Base-by-base conservation (phyloP, 2,797 vertebrate species). In the Steatocranus sp. region DNA sequence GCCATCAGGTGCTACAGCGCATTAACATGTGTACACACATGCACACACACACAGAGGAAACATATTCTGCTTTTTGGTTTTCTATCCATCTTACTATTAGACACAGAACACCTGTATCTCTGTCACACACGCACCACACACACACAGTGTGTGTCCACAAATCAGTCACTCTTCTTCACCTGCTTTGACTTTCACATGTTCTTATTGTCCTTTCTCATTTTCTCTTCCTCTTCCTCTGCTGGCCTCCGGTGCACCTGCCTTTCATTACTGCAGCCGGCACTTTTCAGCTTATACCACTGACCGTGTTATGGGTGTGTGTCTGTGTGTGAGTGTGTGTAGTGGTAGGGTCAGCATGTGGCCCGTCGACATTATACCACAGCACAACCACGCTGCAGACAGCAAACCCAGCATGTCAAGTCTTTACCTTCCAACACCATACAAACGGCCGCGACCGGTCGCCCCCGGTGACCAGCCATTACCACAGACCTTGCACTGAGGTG, bases 221-320 rank as follows among this genome's bases (percentile, higher is more conserved):
- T 87, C 82, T 82, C 84, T 93, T 93, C 92, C 91, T 80, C 83
- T 93, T 89, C 36, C 83, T 75, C 25, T 2, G 77, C 7, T 23
- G n/a, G 82, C 83, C 83, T 83, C 75, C 66, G 3, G 61, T 84
- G 90, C 92, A 94, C 90, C 94, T 93, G 94, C 89, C 90, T 89
- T 89, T 88, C 90, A 91, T 95, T 88, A 91, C 79, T 46, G 25
- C 89, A 87, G 90, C 83, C 89, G 11, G 76, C 92, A 93, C 91
- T 94, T 95, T 95, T 93, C 93, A 94, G 94, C 92, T 94, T 95
- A 94, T 90, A 90, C 92, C 88, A 66, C 92, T 91, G 80, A 84
- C 90, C 14, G 83, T 75, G 86, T 77, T 70, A 61, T 77, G 41
- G 78, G 41, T 78, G 48, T 58, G 23, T 34, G 88, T 74, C 30